These are phyloP conservation scores for Hippocampus barbouri DNA, from an alignment of 2,113 vertebrate species.

Conservation along the genomic window DNA sequence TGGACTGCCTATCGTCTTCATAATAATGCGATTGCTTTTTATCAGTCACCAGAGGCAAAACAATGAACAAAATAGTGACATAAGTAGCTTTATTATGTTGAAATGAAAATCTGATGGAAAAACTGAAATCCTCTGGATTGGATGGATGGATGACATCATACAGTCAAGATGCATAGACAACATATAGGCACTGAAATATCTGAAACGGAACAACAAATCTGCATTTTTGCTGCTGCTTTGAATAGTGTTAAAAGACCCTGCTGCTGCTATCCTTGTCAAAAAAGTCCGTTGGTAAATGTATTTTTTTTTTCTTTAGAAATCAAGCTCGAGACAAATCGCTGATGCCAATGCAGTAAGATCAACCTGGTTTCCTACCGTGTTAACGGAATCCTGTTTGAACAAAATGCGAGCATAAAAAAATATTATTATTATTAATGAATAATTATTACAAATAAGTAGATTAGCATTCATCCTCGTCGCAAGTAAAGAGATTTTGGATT, in stretches of 20 bases:
- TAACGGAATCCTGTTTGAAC: constrained; percentile 8
- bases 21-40: background rate
- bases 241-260: background rate
- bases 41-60: background rate
- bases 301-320: background rate
- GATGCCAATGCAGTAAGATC: constrained; percentile 10
- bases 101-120: background rate
- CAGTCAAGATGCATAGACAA: background rate
- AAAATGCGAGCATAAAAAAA: constrained; percentile 37
- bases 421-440: constrained; percentile 14
- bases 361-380: constrained; percentile 27
- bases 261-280: background rate
- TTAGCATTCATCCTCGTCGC: constrained; percentile 9
- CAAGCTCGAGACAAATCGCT: background rate
- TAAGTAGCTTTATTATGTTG: background rate
- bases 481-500: constrained; percentile 11
- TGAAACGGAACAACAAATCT: background rate
- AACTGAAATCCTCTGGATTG: background rate
- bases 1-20: background rate
- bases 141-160: background rate
- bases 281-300: background rate
- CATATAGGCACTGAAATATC: background rate
- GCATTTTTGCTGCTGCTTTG: background rate
- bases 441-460: constrained; percentile 15
- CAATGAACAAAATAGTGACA: background rate